Percentiles rank a stretch among this genome's conserved stretches.
These are phyloP conservation scores for Luperina testacea DNA, from an alignment of 2,888 invertebrate species.

Conservation along the genomic window DNA sequence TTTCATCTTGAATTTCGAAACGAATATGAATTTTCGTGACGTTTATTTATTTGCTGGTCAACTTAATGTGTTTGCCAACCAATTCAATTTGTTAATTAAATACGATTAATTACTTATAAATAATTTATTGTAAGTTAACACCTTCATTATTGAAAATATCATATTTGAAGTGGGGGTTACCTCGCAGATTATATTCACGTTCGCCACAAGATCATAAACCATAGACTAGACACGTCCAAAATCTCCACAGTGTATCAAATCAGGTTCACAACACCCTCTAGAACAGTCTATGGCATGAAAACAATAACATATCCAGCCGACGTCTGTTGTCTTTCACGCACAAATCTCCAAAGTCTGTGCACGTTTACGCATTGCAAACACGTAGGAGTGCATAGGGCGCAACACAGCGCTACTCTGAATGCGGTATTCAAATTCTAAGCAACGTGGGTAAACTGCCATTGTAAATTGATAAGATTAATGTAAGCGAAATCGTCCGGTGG, in stretches of 20 bases:
- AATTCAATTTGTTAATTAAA: constrained; percentile 47
- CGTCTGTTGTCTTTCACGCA: constrained; percentile 67
- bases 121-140: constrained; percentile 6
- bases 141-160: background rate
- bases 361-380: constrained; percentile 65
- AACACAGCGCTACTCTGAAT: constrained; percentile 67
- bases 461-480: constrained; percentile 86
- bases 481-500: constrained; percentile 73
- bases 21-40: constrained; percentile 41
- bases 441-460: constrained; percentile 75
- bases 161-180: too few species aligned
- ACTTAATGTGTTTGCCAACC: constrained; percentile 23
- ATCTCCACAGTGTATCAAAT: constrained; percentile 20
- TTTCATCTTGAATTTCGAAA: constrained; percentile 58
- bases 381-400: constrained; percentile 64
- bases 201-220: background rate
- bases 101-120: constrained; percentile 20
- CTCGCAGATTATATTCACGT: background rate
- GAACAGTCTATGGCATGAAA: constrained; percentile 24
- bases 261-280: background rate
- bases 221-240: background rate
- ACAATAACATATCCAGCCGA: constrained; percentile 39
- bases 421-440: constrained; percentile 83
- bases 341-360: constrained; percentile 60
- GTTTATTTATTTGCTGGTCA: constrained; percentile 55